Evolutionary conservation across 2,113 vertebrate genomes (phyloP).

Genomic region (Anguilla japonica): DNA sequence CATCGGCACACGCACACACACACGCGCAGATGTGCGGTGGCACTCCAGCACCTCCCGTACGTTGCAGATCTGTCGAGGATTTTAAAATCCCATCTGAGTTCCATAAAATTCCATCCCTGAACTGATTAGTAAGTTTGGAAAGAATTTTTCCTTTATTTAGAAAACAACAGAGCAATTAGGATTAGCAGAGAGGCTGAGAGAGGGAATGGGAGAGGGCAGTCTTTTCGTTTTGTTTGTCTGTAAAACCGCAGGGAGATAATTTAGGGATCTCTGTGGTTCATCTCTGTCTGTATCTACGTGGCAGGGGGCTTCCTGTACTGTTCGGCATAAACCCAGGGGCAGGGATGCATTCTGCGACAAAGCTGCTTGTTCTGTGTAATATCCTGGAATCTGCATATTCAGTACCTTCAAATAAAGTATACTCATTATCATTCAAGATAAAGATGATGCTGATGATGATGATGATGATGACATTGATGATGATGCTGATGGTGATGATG

Average conservation of each 20-base stretch:
- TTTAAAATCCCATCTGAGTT: slow-evolving; percentile 24
- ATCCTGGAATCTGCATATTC: not conserved
- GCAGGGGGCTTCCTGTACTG: not conserved
- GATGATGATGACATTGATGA: slow-evolving; percentile 30
- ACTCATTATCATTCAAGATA: not conserved
- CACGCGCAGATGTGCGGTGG: slow-evolving; percentile 12
- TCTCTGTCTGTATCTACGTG: not conserved
- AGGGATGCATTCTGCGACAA: not conserved
- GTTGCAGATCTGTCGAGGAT: slow-evolving; percentile 10
- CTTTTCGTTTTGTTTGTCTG: not conserved
- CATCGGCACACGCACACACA: not conserved
- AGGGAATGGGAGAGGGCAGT: not conserved
- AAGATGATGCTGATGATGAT: slow-evolving; percentile 48
- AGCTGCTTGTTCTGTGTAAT: not conserved
- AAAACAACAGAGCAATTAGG: slow-evolving; percentile 26
- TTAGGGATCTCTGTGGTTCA: not conserved
- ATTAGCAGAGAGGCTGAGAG: not conserved
- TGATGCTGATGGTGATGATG: too few relatives aligned
- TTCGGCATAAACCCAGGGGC: not conserved
- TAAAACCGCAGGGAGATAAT: slow-evolving; percentile 23
- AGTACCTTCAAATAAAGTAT: too few relatives aligned
- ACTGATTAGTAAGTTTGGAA: slow-evolving; percentile 27
- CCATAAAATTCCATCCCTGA: slow-evolving; percentile 8
- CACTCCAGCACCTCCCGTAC: not conserved
- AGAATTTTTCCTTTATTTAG: slow-evolving; percentile 23